Percentiles rank a stretch among this genome's conserved stretches.
Conservation (phyloP, 2,797 vertebrate species). For the Vultur gryphus region DNA sequence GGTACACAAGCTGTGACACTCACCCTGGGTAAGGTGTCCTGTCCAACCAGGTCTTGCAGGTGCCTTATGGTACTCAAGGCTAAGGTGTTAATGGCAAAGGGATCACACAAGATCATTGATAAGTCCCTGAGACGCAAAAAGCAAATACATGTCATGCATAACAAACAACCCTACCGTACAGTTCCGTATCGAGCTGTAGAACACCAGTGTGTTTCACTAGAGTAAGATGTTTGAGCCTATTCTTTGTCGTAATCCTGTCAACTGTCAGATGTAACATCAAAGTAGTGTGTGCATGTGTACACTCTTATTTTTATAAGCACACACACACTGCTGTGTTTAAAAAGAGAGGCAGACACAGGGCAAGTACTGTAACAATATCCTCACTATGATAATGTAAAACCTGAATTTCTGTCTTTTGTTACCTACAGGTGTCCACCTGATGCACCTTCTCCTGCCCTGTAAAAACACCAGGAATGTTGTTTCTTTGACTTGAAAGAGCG, state of each 20-base stretch:
- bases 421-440: background rate
- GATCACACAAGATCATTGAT: constrained; percentile 98
- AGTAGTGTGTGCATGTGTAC: background rate
- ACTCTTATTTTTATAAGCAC: background rate
- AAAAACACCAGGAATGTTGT: background rate
- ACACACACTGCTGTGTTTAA: background rate
- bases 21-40: constrained; percentile 93
- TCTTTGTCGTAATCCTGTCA: background rate
- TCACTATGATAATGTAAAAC: background rate
- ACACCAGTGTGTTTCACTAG: background rate
- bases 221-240: background rate
- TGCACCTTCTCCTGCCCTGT: background rate
- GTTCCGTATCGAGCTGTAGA: background rate
- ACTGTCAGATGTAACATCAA: background rate
- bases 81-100: constrained; percentile 95
- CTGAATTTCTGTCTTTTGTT: background rate
- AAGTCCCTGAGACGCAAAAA: constrained; percentile 81
- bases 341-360: background rate
- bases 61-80: constrained; percentile 92
- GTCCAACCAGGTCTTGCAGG: constrained; percentile 92
- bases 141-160: background rate
- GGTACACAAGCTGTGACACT: constrained; percentile 25
- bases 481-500: background rate
- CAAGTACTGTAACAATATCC: background rate
- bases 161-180: background rate